Base-by-base conservation (phyloP, 2,797 vertebrate genomes). In the Tauraco hartlaubi region DNA sequence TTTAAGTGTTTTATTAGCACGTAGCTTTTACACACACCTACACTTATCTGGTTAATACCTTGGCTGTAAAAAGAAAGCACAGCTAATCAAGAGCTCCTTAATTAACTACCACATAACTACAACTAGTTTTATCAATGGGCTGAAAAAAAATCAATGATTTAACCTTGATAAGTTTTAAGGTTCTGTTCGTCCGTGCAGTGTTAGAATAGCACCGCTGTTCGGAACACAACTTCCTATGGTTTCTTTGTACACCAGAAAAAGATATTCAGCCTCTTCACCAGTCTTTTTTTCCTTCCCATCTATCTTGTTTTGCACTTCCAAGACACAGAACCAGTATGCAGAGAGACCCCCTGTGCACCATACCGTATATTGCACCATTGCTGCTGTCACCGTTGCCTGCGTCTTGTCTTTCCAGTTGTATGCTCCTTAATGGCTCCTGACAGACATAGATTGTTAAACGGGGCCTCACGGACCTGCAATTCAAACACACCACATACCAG, bases 371-470 rank as follows among this genome's bases (percentile, higher is more conserved):
- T 96, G 98, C 98, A 96, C 98, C 97, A 51, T 98, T 97, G 97
- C 97, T 96, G 66, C 78, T 98, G 14, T 99, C 98, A 43, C 98
- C 98, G 4, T 98, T 98, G 98, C 99, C 98, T 37, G 97, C 97
- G 51, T 97, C 98, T 91, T 97, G 99, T n/a, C 98, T 98, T 91
- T 98, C 99, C 98, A 99, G 98, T 43, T 98, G 98, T 14, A 98
- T 95, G 97, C 90, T 93, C 74, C 98, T 98, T 21, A 98, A 94
- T 55, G 98, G 98, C 94, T 99, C 99, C 98, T 99, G 99, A 97
- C 99, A 99, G 95, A 99, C 99, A 1, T 99, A 99, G 95, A 99
- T 98, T 0, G 99, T 99, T 97, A 99, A 94, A 84, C 99, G 98
- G 92, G 99, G 99, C 97, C 98, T 98, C 85, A 99, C 98, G 2